Base-by-base conservation (phyloP, 2,888 invertebrate species). In the Patella depressa region DNA sequence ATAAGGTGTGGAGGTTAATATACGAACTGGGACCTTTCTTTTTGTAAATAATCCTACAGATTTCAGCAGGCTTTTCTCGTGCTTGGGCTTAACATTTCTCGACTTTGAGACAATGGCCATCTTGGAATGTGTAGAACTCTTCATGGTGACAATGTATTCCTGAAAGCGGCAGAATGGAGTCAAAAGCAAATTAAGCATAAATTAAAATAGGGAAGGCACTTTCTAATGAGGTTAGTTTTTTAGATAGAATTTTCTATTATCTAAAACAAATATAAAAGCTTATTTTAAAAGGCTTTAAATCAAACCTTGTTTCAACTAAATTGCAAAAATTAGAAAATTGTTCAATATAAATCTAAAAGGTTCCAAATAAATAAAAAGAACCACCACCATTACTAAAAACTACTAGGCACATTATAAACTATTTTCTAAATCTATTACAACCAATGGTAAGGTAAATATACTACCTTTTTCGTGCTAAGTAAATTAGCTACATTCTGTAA, bases 391-490 rank as follows among this genome's bases (percentile, higher is more conserved):
- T 7, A 45, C 3, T 45, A 7, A 45, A 4, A 9, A 45, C 45
- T 45, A 7, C 45, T 45, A 9, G 45, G 45, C 3, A 45, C 7
- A 45, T 45, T 45, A 45, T 45, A 45, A 45, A 45, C 45, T 45
- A 45, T 9, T 9, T 45, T 45, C 9, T 45, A 45, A 45, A 45
- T 45, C 0, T 45, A 45, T 1, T 45, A 45, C 45, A 45, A 34
- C 34, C 34, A 34, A 34, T 3, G 0, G 4, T 0, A 4, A 4
- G 5, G 5, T 53, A 15, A 69, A 17, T 55, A 34, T 65, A 76
- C 29, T 84, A 90, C 90, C 88, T 88, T 89, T 80, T 84, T 89
- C 15, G 85, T 84, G 71, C 88, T 86, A 19, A 91, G 86, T 14
- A 89, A 85, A 74, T 85, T 87, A 34, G 89, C 88, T 0, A 88